Evolutionary conservation across 2,113 vertebrate genomes (phyloP), one percentile per base, ranked within the genome.

Genomic region (Crotalus horridus): DNA sequence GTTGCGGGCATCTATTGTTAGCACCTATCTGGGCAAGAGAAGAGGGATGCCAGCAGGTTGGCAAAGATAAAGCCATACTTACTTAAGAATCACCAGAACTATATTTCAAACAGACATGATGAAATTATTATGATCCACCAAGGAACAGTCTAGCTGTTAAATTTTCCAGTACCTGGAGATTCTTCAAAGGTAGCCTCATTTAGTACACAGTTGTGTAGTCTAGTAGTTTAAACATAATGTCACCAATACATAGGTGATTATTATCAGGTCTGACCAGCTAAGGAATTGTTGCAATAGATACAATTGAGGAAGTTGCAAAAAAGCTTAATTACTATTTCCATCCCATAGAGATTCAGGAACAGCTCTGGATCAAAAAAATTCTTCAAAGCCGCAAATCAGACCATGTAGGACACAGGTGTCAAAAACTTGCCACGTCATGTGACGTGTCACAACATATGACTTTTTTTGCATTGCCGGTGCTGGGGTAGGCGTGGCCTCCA

Each of bases 1-100:
- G 97, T 99, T 99, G 95, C 99, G 98, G 91, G 99, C 99, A 17
- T 99, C 99, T 95, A 99, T 94, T 0, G 98, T 99, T 97, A 99
- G 97, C 97, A 99, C 99, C 99, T 99, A 97, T 96, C 96, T 97
- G 96, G 96, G 96, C 98, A 96, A 96, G 96, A 94, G 90, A 96
- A 94, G 95, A 95, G 96, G 58, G 26, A 95, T 0, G 33, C 94
- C 90, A 89, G 4, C n/a, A 87, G 85, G 11, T 81, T 81, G 74
- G 74, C 33, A 81, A 81, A 39, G 33, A 81, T 81, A 39, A 81
- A 15, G 33, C 17, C 69, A 39, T 81, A 81, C 69, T 39, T 81
- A 81, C 17, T 51, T 51, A 26, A 87, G 7, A 39, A 81, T 81
- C 17, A 21, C 74, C 33, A 81, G 69, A 81, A 21, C n/a, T 81